Percentiles rank a stretch among this genome's conserved stretches.
Conservation (phyloP, 2,797 vertebrate species). For the Sebastes vulpes region DNA sequence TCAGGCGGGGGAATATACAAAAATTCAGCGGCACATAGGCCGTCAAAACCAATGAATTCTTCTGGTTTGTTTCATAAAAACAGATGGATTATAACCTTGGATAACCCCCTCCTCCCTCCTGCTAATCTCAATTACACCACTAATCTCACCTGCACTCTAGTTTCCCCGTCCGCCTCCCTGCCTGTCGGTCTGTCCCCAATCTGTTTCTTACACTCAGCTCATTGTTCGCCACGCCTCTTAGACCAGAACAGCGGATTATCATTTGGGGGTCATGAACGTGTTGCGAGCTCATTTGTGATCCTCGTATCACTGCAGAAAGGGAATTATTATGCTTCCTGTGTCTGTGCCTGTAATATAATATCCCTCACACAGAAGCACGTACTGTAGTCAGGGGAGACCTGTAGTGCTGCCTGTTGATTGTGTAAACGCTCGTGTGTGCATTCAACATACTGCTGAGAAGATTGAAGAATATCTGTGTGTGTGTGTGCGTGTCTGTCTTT, state of each 20-base stretch:
- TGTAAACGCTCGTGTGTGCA: constrained; percentile 28
- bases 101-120: constrained; percentile 7
- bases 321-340: constrained; percentile 49
- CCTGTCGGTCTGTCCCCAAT: constrained; percentile 30
- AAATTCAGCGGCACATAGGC: neutral
- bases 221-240: constrained; percentile 48
- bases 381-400: constrained; percentile 29
- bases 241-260: constrained; percentile 57
- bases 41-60: neutral
- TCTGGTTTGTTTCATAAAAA: constrained; percentile 35
- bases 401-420: constrained; percentile 57
- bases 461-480: neutral
- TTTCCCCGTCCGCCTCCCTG: constrained; percentile 15
- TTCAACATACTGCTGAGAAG: constrained; percentile 8
- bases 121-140: constrained; percentile 56
- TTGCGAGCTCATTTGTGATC: constrained; percentile 58
- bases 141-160: constrained; percentile 66
- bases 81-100: constrained; percentile 37
- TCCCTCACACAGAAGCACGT: constrained; percentile 25
- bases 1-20: neutral
- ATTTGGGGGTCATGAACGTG: constrained; percentile 48
- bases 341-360: constrained; percentile 47
- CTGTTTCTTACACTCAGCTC: constrained; percentile 49
- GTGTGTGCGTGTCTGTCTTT: neutral
- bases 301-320: constrained; percentile 35